A percentile compares a stretch with the other conserved stretches of the same genome.
These are phyloP conservation scores for Pangasius mekongensis DNA, from an alignment of 2,797 vertebrate species.

Conservation along the genomic window DNA sequence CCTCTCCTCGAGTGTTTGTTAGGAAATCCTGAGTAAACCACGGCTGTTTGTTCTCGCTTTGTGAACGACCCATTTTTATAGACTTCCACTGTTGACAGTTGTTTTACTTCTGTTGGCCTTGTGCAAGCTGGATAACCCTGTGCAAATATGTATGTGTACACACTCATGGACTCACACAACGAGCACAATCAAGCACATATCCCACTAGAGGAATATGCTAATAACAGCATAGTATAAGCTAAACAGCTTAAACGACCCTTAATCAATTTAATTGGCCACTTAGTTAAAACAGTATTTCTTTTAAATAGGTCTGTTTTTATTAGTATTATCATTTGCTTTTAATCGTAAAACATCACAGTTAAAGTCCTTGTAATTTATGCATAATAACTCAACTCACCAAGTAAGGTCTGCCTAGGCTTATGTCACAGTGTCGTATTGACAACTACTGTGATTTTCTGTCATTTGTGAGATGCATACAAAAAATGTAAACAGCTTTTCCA, in stretches of 20 bases:
- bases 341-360: background rate
- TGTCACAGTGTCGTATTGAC: background rate
- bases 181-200: constrained; percentile 21
- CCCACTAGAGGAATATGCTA: constrained; percentile 10
- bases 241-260: constrained; percentile 60
- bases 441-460: background rate
- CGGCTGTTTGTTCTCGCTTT: constrained; percentile 82
- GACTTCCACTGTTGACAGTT: constrained; percentile 82
- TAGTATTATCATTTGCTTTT: background rate
- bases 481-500: background rate
- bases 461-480: background rate
- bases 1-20: constrained; percentile 76
- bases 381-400: background rate
- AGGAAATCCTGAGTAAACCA: constrained; percentile 84
- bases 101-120: constrained; percentile 76
- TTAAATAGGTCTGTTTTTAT: background rate
- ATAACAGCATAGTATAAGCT: constrained; percentile 44
- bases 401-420: background rate
- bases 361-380: background rate
- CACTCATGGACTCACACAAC: constrained; percentile 55
- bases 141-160: constrained; percentile 81
- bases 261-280: background rate
- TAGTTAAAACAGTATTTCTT: background rate
- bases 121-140: constrained; percentile 80
- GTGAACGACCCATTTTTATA: constrained; percentile 80